phyloP scores from a whole-genome alignment of 2,797 vertebrate genomes.

The Serranus cabrilla region DNA sequence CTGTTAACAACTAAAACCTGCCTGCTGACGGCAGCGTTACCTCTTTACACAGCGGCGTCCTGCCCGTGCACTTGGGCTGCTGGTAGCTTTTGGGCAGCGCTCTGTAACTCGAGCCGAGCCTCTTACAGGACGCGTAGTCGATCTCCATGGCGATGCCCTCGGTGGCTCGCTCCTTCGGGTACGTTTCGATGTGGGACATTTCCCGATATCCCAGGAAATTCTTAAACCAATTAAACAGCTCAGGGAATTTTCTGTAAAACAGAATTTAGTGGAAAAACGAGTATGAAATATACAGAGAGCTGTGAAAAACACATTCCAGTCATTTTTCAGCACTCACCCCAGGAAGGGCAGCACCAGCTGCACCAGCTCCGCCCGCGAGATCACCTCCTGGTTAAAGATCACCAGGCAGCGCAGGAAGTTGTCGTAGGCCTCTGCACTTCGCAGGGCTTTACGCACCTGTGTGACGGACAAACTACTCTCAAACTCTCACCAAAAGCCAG shows the following conservation, averaged over 20 bases:
- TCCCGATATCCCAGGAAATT: slow-evolving; percentile 99
- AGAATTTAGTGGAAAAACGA: not conserved
- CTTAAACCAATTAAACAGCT: slow-evolving; percentile 99
- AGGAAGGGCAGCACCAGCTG: slow-evolving; percentile 97
- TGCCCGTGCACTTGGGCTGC: slow-evolving; percentile 97
- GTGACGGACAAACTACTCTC: too few species aligned
- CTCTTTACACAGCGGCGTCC: slow-evolving; percentile 98
- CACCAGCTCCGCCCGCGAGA: slow-evolving; percentile 95
- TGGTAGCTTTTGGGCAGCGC: slow-evolving; percentile 98
- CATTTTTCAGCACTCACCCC: slow-evolving; percentile 86
- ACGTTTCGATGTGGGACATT: slow-evolving; percentile 93
- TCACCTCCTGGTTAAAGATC: slow-evolving; percentile 99
- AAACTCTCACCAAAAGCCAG: too few species aligned
- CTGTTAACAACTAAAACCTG: too few species aligned
- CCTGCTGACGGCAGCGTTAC: slow-evolving; percentile 73
- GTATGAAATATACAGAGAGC: not conserved
- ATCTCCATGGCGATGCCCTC: slow-evolving; percentile 99
- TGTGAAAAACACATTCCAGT: not conserved
- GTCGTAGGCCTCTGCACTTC: slow-evolving; percentile 95
- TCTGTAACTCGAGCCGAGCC: slow-evolving; percentile 97
- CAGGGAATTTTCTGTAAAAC: slow-evolving; percentile 93
- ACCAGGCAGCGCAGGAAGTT: slow-evolving; percentile 98
- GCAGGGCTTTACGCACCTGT: slow-evolving; percentile 98
- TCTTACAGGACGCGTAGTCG: slow-evolving; percentile 98
- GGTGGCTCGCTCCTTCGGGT: slow-evolving; percentile 96